Evolutionary conservation across 1,140 invertebrate species (phyloP), one percentile per base, ranked within the genome.

Genomic region (Drosophila paulistorum): DNA sequence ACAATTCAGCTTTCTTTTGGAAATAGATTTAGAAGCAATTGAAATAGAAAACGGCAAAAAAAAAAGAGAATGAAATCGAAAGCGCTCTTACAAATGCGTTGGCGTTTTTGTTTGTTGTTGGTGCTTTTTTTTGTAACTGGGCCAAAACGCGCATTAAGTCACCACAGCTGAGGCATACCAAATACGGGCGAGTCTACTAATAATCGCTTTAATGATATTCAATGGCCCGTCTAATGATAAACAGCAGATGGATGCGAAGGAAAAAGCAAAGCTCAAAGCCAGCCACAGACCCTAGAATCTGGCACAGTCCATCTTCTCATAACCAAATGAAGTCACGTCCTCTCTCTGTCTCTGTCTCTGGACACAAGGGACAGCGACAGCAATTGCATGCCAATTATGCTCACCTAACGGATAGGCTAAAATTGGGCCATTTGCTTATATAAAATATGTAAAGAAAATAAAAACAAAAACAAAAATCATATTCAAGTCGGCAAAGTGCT

Each of bases 1-100:
- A 79, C 79, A 79, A 82, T 79, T 83, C 60, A 87, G 83, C 83
- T 86, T 86, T 86, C 83, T 86, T 87, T 86, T 72, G 79, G 63
- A 74, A 64, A 68, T 64, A 86, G 83, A 86, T 86, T 86, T 86
- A 86, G 84, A 87, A 87, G 84, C 84, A 87, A 87, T 89, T 83
- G 84, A 89, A 87, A 87, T 80, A 87, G 84, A 87, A 87, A 87
- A 87, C 82, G 67, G 35, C 26, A 55, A 42, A 64, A 30, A 30
- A 30, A 30, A 30, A 30, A 76, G 68, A 83, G 84, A 89, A 89
- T 81, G 84, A 89, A 89, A 89, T 89, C 84, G 84, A 89, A 89
- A 89, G 84, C 84, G 83, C 69, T 73, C 77, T 83, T 80, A 86
- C n/a, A 14, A 14, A 14, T 2, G 83, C 83, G 69, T 42, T 51